Evolutionary conservation across 2,888 invertebrate species (phyloP).

Genomic region (Apodemia hepburni): DNA sequence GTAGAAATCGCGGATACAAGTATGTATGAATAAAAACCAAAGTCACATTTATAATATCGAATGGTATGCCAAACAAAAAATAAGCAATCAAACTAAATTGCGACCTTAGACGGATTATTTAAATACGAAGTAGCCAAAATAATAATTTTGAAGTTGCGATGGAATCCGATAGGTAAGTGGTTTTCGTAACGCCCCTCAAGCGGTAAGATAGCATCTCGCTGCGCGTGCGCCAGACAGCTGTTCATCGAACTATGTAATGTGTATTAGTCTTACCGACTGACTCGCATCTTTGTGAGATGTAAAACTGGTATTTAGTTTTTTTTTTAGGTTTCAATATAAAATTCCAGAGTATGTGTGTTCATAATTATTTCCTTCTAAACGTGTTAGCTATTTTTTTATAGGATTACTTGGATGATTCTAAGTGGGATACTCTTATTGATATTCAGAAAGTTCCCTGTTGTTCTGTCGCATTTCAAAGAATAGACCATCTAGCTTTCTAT

Average conservation of each 20-base stretch:
- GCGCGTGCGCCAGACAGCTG: constrained; percentile 52
- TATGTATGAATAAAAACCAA: not conserved
- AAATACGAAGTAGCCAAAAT: constrained; percentile 70
- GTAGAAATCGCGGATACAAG: constrained; percentile 24
- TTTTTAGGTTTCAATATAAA: not conserved
- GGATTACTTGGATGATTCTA: no score
- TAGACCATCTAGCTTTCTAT: no score
- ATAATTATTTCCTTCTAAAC: no score
- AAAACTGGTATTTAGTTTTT: constrained; percentile 9
- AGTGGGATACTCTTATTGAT: no score
- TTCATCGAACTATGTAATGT: constrained; percentile 45
- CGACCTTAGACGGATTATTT: constrained; percentile 50
- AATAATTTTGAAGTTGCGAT: constrained; percentile 58
- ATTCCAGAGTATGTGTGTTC: no score
- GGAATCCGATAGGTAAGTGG: constrained; percentile 73
- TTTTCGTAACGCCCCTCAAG: constrained; percentile 74
- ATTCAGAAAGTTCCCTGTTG: no score
- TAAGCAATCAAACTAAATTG: constrained; percentile 40
- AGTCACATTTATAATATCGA: not conserved
- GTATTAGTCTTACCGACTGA: constrained; percentile 11
- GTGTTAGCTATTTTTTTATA: no score
- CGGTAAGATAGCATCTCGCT: constrained; percentile 56
- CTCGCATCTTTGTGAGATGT: constrained; percentile 1
- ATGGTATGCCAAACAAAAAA: constrained; percentile 5
- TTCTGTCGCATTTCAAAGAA: no score